A percentile compares a stretch with the other conserved stretches of the same genome.
Evolutionary conservation across 1,140 invertebrate genomes (phyloP).

Genomic region (Rhagoletis zephyria): DNA sequence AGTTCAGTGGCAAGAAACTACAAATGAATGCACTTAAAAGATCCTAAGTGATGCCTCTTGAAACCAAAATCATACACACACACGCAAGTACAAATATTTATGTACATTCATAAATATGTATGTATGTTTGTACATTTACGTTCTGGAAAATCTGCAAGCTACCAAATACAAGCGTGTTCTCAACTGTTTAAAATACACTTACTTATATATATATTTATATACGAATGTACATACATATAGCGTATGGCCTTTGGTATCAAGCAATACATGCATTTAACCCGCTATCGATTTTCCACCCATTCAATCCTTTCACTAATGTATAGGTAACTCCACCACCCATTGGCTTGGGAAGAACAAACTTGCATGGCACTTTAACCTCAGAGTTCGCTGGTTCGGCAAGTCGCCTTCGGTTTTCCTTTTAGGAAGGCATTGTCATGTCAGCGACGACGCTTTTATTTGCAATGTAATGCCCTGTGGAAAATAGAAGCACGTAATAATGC

Average conservation of each 20-base stretch:
- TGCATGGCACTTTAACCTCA: slow-evolving; percentile 21
- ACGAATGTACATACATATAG: not conserved
- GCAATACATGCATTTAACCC: not conserved
- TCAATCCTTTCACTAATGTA: slow-evolving; percentile 12
- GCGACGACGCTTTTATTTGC: not conserved
- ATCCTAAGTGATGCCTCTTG: not conserved
- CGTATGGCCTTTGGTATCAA: not conserved
- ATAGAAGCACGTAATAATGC: no score
- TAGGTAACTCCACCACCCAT: not conserved
- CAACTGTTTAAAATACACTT: not conserved
- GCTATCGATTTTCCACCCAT: slow-evolving; percentile 28
- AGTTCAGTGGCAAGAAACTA: not conserved
- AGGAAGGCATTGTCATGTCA: not conserved
- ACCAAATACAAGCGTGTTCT: not conserved
- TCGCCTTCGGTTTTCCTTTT: not conserved
- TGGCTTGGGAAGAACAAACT: not conserved
- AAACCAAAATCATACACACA: no score
- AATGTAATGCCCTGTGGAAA: no score
- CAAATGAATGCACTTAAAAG: slow-evolving; percentile 7
- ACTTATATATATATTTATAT: not conserved
- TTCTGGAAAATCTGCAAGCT: not conserved
- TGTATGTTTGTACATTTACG: not conserved
- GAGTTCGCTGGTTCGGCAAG: not conserved
- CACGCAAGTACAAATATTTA: no score
- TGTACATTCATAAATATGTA: no score